These are phyloP conservation scores for Barypeithes pellucidus DNA, from an alignment of 2,888 invertebrate species.

Conservation along the genomic window DNA sequence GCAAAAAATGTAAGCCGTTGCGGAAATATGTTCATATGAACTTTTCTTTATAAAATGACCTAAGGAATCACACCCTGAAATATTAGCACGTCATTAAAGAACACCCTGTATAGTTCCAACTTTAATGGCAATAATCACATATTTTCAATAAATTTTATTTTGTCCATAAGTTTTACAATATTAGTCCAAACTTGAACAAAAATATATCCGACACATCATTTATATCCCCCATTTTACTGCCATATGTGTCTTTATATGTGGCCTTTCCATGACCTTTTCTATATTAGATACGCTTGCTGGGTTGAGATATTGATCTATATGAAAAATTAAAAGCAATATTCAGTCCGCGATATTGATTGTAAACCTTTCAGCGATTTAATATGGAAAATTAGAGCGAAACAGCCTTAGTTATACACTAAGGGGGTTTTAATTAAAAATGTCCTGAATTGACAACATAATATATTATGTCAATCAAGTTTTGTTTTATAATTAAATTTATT, in stretches of 20 bases:
- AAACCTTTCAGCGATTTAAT: background rate
- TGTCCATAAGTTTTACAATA: background rate
- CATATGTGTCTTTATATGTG: slow-evolving; percentile 39
- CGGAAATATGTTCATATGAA: too few relatives aligned
- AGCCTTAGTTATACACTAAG: too few relatives aligned
- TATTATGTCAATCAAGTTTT: too few relatives aligned
- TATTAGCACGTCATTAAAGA: too few relatives aligned
- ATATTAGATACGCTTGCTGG: slow-evolving; percentile 9
- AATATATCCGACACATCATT: slow-evolving; percentile 39
- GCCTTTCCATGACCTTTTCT: slow-evolving; percentile 29
- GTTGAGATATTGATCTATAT: slow-evolving; percentile 19
- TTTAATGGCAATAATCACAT: too few relatives aligned
- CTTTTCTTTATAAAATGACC: too few relatives aligned
- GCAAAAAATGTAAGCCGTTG: too few relatives aligned
- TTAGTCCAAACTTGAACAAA: slow-evolving; percentile 20
- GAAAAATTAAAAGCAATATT: slow-evolving; percentile 14
- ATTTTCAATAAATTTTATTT: background rate
- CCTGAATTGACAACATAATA: too few relatives aligned
- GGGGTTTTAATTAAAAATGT: too few relatives aligned
- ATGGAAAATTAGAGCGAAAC: background rate
- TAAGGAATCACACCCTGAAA: too few relatives aligned
- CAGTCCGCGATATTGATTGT: background rate
- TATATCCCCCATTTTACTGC: slow-evolving; percentile 40
- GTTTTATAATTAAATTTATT: too few relatives aligned
- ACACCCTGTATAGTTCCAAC: too few relatives aligned